Evolutionary conservation across 2,113 vertebrate genomes (phyloP).

Genomic region (Junco hyemalis): DNA sequence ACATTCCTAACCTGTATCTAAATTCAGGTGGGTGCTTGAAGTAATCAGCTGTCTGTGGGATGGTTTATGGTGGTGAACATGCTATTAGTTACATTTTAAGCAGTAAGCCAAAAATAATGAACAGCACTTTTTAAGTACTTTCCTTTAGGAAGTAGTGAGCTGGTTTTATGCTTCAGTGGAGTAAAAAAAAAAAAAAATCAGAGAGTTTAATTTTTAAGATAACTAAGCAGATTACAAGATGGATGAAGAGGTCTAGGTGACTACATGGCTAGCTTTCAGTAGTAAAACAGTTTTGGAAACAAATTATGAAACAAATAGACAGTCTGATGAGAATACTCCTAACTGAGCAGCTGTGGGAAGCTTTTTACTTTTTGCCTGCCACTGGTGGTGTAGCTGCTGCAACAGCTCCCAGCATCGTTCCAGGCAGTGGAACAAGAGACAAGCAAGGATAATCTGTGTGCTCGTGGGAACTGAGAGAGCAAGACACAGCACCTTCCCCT

Average conservation of each 20-base stretch:
- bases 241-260: background rate
- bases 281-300: background rate
- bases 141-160: background rate
- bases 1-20: background rate
- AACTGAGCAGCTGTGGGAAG: background rate
- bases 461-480: background rate
- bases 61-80: background rate
- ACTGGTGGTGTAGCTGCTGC: background rate
- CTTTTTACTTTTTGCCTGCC: background rate
- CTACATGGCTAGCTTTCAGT: background rate
- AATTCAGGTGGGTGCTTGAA: background rate
- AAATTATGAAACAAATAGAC: background rate
- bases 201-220: background rate
- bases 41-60: background rate
- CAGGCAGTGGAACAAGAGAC: background rate
- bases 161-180: background rate
- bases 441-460: background rate
- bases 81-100: background rate
- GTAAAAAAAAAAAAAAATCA: background rate
- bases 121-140: background rate
- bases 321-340: background rate
- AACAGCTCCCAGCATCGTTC: background rate
- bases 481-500: background rate
- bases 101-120: background rate
- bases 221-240: background rate